Evolutionary conservation across 1,140 invertebrate species (phyloP), one percentile per base, ranked within the genome.

Genomic region (Zophobas morio): DNA sequence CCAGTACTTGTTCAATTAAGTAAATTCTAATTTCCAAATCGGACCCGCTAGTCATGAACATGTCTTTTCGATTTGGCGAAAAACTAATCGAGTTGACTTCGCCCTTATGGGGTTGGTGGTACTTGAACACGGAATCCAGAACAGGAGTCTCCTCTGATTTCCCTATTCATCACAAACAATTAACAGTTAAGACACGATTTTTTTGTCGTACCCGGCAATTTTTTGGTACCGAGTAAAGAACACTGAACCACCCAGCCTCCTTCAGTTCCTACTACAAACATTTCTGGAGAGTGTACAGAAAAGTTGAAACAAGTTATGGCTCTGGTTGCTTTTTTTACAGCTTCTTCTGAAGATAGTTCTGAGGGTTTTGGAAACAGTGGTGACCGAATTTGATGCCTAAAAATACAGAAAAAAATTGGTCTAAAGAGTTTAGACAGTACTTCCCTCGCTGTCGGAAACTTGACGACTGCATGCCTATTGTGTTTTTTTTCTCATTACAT

Each of bases 261-360:
- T 75, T 86, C 85, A 49, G 80, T 76, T 1, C 81, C 85, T 8
- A 85, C 81, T 20, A 86, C 40, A 81, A 86, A 86, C 51, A 84
- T 81, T 70, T 86, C 85, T 1, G 79, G 80, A 3, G 79, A 42
- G 74, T 83, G 81, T 74, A 49, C 79, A 1, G 85, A 86, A 80
- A 86, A 86, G 80, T 85, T 82, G 70, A 86, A 86, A 46, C 79
- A 76, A n/a, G 82, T 75, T n/a, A 86, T 77, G n/a, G 84, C 84
- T 20, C 78, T 57, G 5, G 63, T 72, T 74, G 35, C 70, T 76
- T 78, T 83, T 83, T 49, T 82, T n/a, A 75, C 36, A 3, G 84
- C 51, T 40, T 78, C 47, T 63, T 80, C 72, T 6, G 77, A 70
- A 6, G 78, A 71, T 5, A 57, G 57, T 39, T 78, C 71, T 8